Evolutionary conservation across 2,113 vertebrate species (phyloP), one percentile per base, ranked within the genome.

Genomic region (Forbesichthys papilliferus): DNA sequence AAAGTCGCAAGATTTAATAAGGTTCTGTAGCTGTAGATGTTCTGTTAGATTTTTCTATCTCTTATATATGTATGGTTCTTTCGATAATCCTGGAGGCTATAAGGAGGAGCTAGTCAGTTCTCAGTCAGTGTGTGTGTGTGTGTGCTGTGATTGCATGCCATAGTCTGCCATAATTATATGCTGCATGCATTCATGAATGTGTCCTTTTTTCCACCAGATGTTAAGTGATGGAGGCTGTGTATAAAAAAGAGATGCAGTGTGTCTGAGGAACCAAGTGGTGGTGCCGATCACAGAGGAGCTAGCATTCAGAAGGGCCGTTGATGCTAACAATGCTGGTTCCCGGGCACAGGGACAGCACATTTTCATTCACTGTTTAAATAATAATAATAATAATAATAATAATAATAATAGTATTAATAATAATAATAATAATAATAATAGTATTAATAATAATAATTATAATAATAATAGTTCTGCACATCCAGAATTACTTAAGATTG

Each of bases 181-280:
- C 16, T 59, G 56, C 67, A 53, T 54, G 64, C 62, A 52, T 61
- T n/a, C 67, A 59, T 56, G 8, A 27, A 10, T 65, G 33, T 57
- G 13, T 54, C 20, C 60, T 73, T 62, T 61, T 64, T 52, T 64
- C 52, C 6, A 12, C 12, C 77, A 93, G 93, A 92, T 84, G 91
- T 91, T 48, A 75, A 82, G 55, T 88, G 82, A 10, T 94, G 94
- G 93, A 82, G 68, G 59, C 65, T 79, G 54, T 93, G 92, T 64
- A 66, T 88, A 53, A 27, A 27, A 27, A 27, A 78, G 85, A 11
- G 93, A 94, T 60, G 92, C 91, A 91, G 91, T 90, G 53, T 95
- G 93, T 93, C 89, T 94, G 63, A 89, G 93, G 51, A 95, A 95
- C 87, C 95, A 95, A 81, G 88, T 94, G 89, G 93, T 94, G n/a